A percentile compares a stretch with the other conserved stretches of the same genome.
These are phyloP conservation scores for Stenodera caucasica DNA, from an alignment of 2,888 invertebrate genomes.

Conservation along the genomic window DNA sequence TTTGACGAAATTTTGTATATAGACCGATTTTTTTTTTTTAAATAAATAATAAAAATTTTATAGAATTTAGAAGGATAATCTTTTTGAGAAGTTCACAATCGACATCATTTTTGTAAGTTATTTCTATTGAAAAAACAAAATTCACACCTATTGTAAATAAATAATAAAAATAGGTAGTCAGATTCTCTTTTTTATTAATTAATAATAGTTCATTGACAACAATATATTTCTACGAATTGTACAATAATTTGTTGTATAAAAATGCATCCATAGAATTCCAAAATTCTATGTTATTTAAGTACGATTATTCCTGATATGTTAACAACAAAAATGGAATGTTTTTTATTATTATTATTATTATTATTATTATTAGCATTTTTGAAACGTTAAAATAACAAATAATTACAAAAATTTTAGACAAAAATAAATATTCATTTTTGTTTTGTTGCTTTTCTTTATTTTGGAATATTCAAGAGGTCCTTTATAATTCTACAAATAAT, in stretches of 20 bases:
- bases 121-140: neutral
- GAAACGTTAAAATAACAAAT: neutral
- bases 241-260: neutral
- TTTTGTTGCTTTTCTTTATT: neutral
- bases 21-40: neutral
- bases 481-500: neutral
- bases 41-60: neutral
- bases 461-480: neutral
- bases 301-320: neutral
- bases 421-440: neutral
- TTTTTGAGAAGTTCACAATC: neutral
- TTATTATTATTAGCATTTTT: neutral
- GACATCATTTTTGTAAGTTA: neutral
- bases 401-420: neutral
- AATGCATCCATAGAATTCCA: neutral
- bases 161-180: constrained; percentile 14
- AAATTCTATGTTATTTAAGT: neutral
- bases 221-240: constrained; percentile 2
- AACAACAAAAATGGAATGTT: constrained; percentile 5
- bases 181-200: neutral
- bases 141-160: constrained; percentile 34
- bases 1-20: constrained; percentile 1
- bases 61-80: too few species aligned
- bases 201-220: neutral
- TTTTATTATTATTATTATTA: neutral